Evolutionary conservation across 2,888 invertebrate genomes (phyloP), one percentile per base, ranked within the genome.

Genomic region (Andrena chrysosceles): DNA sequence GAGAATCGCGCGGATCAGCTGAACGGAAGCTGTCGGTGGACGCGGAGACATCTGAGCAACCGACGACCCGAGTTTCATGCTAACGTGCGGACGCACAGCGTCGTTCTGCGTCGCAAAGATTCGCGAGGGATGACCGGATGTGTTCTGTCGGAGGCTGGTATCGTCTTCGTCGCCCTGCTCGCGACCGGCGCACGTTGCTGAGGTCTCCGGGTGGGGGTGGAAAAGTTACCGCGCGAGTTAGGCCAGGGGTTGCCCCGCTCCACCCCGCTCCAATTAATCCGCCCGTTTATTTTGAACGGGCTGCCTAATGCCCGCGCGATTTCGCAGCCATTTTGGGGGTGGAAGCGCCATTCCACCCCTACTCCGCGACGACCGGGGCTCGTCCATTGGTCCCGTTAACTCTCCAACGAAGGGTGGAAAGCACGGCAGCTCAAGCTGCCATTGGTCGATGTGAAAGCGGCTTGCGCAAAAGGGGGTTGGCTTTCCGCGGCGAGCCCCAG

Each of bases 291-390:
- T 93, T 91, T 91, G 90, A 93, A 92, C 92, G 91, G 88, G 87
- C 87, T 88, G 91, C 76, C 88, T 92, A 93, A 93, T 92, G 89
- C 90, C 89, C 91, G 91, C 90, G 89, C 89, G 90, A 92, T 93
- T 92, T 93, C 90, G 92, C 92, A 93, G 93, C 93, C 93, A 94
- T 94, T 93, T 94, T 94, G 93, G 91, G 92, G 93, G 92, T 92
- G 93, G 92, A 89, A 85, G 91, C 92, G 85, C 85, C 83, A 84
- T 85, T 77, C 74, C 82, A 10, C 78, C 77, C 81, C 75, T 20
- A 33, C 75, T 31, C 60, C 62, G 33, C 64, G 67, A 7, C 69
- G 66, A 64, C 66, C 26, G 13, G 42, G 29, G 16, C 7, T 20
- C 56, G 16, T 20, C 77, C 76, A 90, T 91, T 92, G 90, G 89